Conservation (phyloP, 2,888 invertebrate genomes). For the Pseudoips prasinana region DNA sequence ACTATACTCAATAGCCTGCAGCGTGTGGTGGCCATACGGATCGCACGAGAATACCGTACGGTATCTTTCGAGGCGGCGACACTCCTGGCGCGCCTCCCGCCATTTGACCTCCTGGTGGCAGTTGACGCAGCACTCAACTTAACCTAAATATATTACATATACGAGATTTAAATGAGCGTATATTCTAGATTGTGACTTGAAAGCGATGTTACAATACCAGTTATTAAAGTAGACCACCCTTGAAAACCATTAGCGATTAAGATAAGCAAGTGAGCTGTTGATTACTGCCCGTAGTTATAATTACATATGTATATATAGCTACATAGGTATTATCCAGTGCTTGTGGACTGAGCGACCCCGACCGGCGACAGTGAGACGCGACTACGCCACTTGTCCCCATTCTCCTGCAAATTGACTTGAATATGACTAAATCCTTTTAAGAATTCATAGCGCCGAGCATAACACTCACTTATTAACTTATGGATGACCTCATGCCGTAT, state of each 20-base stretch:
- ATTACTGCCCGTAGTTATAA: too few species aligned
- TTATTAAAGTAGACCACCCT: slow-evolving; percentile 35
- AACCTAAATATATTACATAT: background rate
- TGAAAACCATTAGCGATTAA: slow-evolving; percentile 45
- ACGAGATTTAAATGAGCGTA: slow-evolving; percentile 17
- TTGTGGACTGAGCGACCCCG: slow-evolving; percentile 23
- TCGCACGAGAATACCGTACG: too few species aligned
- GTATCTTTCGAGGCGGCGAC: too few species aligned
- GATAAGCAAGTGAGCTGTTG: slow-evolving; percentile 31
- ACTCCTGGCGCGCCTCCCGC: too few species aligned
- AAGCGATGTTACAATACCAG: slow-evolving; percentile 32
- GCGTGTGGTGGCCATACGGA: too few species aligned
- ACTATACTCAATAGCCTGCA: too few species aligned
- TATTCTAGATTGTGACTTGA: slow-evolving; percentile 22
- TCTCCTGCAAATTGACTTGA: slow-evolving; percentile 65
- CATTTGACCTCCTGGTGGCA: too few species aligned
- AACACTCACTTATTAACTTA: slow-evolving; percentile 50
- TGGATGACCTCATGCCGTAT: slow-evolving; percentile 50
- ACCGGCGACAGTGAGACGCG: slow-evolving; percentile 57
- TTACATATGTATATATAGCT: slow-evolving; percentile 9
- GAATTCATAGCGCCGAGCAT: slow-evolving; percentile 48
- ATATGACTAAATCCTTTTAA: slow-evolving; percentile 73
- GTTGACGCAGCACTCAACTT: too few species aligned
- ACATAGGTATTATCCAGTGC: slow-evolving; percentile 26
- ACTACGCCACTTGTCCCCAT: slow-evolving; percentile 66